Percentiles rank a stretch among this genome's conserved stretches.
Conservation (phyloP, 2,797 vertebrate species). For the Urocyon cinereoargenteus region DNA sequence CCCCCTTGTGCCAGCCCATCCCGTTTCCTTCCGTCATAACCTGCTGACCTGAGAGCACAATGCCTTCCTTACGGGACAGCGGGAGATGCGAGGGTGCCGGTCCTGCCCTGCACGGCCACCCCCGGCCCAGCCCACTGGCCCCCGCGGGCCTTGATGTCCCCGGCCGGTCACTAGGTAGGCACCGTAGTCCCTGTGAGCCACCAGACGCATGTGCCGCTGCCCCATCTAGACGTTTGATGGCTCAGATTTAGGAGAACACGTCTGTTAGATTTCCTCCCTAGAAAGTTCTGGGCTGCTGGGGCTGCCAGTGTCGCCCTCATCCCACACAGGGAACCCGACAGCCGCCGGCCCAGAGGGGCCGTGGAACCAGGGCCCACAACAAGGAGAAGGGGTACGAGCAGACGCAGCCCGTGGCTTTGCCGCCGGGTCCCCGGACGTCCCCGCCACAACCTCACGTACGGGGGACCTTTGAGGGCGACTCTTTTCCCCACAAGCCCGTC, state of each 20-base stretch:
- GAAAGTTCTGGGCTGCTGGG: neutral
- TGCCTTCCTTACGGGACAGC: neutral
- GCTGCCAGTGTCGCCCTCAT: neutral
- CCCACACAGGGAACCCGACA: neutral
- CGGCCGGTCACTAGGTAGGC: neutral
- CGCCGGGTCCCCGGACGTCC: neutral
- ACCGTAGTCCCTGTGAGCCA: neutral
- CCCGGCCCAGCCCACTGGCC: rapidly evolving
- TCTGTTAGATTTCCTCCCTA: neutral
- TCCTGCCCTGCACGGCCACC: neutral
- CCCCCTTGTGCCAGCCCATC: no score
- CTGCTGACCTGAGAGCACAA: neutral
- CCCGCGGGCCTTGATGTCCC: neutral
- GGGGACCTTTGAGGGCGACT: neutral
- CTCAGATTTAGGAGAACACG: neutral
- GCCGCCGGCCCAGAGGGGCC: neutral
- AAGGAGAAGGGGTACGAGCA: neutral
- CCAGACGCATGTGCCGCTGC: neutral
- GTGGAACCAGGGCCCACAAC: neutral
- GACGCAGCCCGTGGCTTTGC: neutral
- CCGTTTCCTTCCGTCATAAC: no score
- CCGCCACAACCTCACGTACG: neutral
- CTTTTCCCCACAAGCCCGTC: neutral
- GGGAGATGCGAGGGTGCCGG: neutral
- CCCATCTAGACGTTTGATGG: neutral